Base-by-base conservation (phyloP, 2,888 invertebrate species). In the Chrysina gloriosa region DNA sequence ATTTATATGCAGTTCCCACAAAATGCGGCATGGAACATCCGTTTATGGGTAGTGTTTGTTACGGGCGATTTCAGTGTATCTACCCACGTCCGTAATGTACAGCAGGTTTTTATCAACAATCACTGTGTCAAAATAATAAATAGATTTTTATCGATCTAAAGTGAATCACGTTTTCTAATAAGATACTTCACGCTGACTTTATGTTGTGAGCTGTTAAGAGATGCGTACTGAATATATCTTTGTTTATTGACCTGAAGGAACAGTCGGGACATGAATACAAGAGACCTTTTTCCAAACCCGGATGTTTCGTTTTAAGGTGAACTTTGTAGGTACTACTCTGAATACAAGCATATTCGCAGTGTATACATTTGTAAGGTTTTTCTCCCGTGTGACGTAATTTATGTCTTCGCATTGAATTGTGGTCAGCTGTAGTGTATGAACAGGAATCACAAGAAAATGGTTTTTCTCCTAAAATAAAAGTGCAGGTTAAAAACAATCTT, bases 361-460 rank as follows among this genome's bases (percentile, higher is more conserved):
- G 88, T 48, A 89, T 89, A 78, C 95, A 95, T 73, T 89, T 88
- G 82, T 95, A 95, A 0, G 89, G 88, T 75, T 89, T 89, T 54
- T 89, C 87, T 11, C 92, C 92, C 3, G 91, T 88, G 80, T 95
- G 95, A 7, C 88, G 85, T 83, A 90, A 89, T 75, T 91, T 90
- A 82, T 95, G 95, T 1, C 94, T 86, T 21, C 94, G 85, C 72
- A 94, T 84, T 0, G 94, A 90, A 81, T 94, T 95, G 82, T 94
- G 94, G 79, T 95, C 94, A 1, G 90, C 87, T 2, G 92, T 89
- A 39, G 88, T 84, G 80, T 92, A 94, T 2, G 85, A 84, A 80
- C 95, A 95, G 54, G 86, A 82, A 31, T 89, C 87, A 79, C 95
- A 95, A 36, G 89, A 86, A 81, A 92, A 94, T 0, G 93, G 92